These are phyloP conservation scores for Petromus typicus DNA, from an alignment of 2,113 vertebrate genomes.

Conservation along the genomic window DNA sequence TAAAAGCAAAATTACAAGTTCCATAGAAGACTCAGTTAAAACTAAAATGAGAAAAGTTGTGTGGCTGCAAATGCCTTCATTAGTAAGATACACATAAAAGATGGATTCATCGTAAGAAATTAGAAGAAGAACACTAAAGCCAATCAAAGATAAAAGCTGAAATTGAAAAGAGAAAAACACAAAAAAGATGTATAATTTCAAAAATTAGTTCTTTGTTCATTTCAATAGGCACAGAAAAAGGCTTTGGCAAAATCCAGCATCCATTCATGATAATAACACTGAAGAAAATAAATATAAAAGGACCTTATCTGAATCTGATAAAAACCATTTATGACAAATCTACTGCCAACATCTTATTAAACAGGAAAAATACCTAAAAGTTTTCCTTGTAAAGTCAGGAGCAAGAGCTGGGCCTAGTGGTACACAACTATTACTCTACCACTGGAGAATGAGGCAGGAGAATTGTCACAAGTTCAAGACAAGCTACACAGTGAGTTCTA, in stretches of 20 bases:
- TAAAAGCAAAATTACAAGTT: constrained; percentile 49
- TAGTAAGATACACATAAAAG: constrained; percentile 26
- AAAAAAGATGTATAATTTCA: constrained; percentile 14
- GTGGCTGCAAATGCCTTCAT: not conserved
- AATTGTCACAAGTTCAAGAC: not conserved
- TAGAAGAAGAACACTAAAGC: constrained; percentile 44
- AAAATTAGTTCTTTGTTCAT: not conserved
- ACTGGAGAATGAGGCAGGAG: not conserved
- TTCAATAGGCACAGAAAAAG: not conserved
- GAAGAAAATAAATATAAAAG: not conserved
- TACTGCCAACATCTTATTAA: not conserved
- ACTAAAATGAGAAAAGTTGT: constrained; percentile 50
- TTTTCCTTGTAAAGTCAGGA: not conserved
- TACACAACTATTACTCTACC: not conserved
- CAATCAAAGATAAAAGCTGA: constrained; percentile 42
- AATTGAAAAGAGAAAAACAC: constrained; percentile 1
- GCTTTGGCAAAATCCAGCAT: not conserved
- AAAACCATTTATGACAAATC: not conserved
- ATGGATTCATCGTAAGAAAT: constrained; percentile 28
- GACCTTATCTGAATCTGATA: not conserved
- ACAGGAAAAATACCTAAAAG: not conserved
- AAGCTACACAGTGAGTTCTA: not conserved
- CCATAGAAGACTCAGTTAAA: constrained; percentile 4
- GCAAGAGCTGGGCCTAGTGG: not conserved
- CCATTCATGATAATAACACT: not conserved